Base-by-base conservation (phyloP, 2,888 invertebrate species). In the Erebia aethiops region DNA sequence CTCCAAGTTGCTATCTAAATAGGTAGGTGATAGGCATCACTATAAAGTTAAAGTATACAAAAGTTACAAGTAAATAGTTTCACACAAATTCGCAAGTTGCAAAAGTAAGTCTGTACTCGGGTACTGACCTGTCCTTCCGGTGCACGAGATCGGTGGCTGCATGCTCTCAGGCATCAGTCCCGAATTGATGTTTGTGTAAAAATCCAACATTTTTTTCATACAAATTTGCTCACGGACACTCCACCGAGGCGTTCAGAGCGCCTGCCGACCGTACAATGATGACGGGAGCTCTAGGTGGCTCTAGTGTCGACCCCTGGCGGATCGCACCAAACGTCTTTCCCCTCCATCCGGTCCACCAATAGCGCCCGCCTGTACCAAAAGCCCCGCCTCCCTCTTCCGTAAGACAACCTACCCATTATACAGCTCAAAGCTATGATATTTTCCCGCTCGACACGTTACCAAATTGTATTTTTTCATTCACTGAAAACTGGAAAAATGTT, bases 151-250 rank as follows among this genome's bases (percentile, higher is more conserved):
- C 74, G 94, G 94, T 69, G 94, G 94, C 85, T 95, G 92, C 87
- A 92, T 87, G 70, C 89, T 89, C 76, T 95, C 95, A 79, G 93
- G 94, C 85, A 95, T 89, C 91, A 95, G 93, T 87, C 93, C 94
- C 74, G 94, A 83, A 79, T 94, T 95, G 77, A 95, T 90, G 82
- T 95, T 95, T 71, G 95, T 95, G 85, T 95, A 96, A 88, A 96
- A 96, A 86, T 96, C 96, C 91, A 96, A 94, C 96, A 96, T 96
- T 83, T 89, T 94, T 82, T 81, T 83, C 80, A 84, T 83, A 75
- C 70, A 84, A 41, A 81, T 77, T 77, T 63, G 74, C 81, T 81
- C 77, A 76, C 74, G 78, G 79, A 80, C 78, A 75, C 80, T 62
- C 57, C 75, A 68, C 73, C 74, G 77, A 74, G 78, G 74, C 78